Base-by-base conservation (phyloP, 2,113 vertebrate genomes). In the Australoheros scitulus region DNA sequence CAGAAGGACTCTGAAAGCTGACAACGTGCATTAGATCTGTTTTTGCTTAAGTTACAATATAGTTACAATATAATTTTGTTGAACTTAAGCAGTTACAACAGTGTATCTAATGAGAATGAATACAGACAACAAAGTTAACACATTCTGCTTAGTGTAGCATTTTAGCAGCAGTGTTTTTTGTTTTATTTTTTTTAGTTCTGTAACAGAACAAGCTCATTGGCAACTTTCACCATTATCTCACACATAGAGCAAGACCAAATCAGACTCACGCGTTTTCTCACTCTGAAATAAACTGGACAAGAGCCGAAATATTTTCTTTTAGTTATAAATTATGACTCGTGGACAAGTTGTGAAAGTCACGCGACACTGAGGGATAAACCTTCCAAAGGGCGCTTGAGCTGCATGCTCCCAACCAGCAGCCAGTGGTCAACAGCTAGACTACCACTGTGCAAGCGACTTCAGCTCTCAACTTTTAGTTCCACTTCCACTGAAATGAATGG, bases 391-490 rank as follows among this genome's bases (percentile, higher is more conserved):
- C 56, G 36, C 34, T 76, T 34, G 47, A n/a, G 24, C 3, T 29
- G 11, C 20, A 5, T 15, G 13, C 13, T 63, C 52, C 15, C 43
- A 50, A 11, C 65, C 18, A 11, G 17, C 47, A 70, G 43, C 50
- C 43, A 32, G 24, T 32, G 65, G 65, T 50, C 17, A 70, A 52
- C 65, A 70, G 41, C 24, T 24, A 3, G 43, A 29, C 41, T 1
- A 17, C 13, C 8, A 1, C 52, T 8, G 24, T 29, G 24, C 13
- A 41, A 22, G 26, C 60, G 34, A 18, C 11, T 43, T 20, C 36
- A 74, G 26, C 85, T 77, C 13, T 7, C 1, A 77, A 80, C 72
- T 83, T 89, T 59, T 64, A 22, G 2, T 80, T 85, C 81, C 83
- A 38, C 18, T 32, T 61, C 18, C 34, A 38, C 60, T 14, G 17